Evolutionary conservation across 2,113 vertebrate species (phyloP), one percentile per base, ranked within the genome.

Genomic region (Cebidichthys violaceus): DNA sequence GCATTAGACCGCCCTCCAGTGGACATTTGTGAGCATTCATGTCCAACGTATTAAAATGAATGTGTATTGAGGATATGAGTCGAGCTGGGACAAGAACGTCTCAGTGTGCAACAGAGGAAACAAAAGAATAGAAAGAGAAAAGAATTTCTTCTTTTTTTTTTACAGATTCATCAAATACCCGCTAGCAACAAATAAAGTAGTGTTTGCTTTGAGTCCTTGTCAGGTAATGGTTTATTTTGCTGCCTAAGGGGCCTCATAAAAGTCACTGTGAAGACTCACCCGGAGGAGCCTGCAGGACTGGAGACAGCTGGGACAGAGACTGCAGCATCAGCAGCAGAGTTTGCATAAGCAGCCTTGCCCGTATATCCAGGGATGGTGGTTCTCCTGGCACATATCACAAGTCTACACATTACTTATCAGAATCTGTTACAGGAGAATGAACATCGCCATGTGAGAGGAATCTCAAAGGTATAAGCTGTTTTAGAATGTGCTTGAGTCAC

Each of bases 301-400:
- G 88, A 85, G 81, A 90, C 77, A 54, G 29, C 52, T 61, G 91
- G 92, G 73, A 93, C 80, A 89, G 91, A 89, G 86, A 86, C 92
- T 87, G 95, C 95, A 94, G 87, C 89, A 0, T 57, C 64, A 77
- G 91, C 92, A 73, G 94, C 94, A 83, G 82, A 87, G 86, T 90
- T 86, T 83, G 92, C 92, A 83, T 94, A 94, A 83, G 92, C 92
- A 90, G 94, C 94, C 92, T 94, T 96, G 68, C 94, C 95, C 35
- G 93, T 92, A 60, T 96, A 96, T 86, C 95, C 96, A 82, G 94
- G 95, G 70, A 97, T 95, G 91, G 96, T 90, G 87, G 86, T 90
- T 77, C 85, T 85, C 35, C 94, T 97, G 85, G 68, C 76, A 93
- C 88, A 86, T 90, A 89, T 78, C 27, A 78, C 0, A 72, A 24